These are phyloP conservation scores for Zosterops japonicus DNA, from an alignment of 2,113 vertebrate species.

Conservation along the genomic window DNA sequence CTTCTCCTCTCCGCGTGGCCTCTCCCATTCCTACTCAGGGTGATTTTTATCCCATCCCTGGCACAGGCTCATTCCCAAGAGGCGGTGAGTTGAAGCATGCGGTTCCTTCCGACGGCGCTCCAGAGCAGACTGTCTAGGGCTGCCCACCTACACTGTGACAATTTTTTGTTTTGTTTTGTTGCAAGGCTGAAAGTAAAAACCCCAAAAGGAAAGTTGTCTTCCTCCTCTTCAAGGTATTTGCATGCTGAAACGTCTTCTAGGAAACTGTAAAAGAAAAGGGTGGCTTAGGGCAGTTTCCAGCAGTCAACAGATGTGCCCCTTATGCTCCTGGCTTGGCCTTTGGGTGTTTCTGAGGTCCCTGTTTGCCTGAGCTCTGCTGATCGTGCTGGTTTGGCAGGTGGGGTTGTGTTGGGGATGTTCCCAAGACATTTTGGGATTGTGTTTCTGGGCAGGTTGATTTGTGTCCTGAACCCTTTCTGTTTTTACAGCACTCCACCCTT, in stretches of 20 bases:
- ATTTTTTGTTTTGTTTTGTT: slow-evolving; percentile 7
- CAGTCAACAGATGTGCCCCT: not conserved
- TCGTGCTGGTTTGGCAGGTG: not conserved
- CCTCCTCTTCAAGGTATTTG: slow-evolving; percentile 25
- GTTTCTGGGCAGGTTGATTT: not conserved
- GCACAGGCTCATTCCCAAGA: slow-evolving; percentile 16
- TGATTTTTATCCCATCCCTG: not conserved
- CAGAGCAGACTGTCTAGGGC: slow-evolving; percentile 29
- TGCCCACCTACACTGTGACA: slow-evolving; percentile 52
- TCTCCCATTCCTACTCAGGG: not conserved
- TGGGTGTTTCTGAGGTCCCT: not conserved
- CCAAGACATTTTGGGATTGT: not conserved
- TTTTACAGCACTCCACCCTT: not conserved
- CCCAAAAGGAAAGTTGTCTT: slow-evolving; percentile 51
- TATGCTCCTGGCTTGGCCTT: not conserved
- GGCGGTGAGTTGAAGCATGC: slow-evolving; percentile 55
- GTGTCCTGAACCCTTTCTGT: not conserved
- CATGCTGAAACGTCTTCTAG: slow-evolving; percentile 47
- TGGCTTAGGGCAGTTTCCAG: not conserved
- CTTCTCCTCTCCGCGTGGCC: slow-evolving; percentile 5
- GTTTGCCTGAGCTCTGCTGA: not conserved
- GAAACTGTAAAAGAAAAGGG: slow-evolving; percentile 55
- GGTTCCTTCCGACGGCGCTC: slow-evolving; percentile 34
- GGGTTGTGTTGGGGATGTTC: not conserved
- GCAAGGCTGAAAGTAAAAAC: slow-evolving; percentile 61